Conservation (phyloP, 1,140 invertebrate genomes). For the Leucophenga varia region DNA sequence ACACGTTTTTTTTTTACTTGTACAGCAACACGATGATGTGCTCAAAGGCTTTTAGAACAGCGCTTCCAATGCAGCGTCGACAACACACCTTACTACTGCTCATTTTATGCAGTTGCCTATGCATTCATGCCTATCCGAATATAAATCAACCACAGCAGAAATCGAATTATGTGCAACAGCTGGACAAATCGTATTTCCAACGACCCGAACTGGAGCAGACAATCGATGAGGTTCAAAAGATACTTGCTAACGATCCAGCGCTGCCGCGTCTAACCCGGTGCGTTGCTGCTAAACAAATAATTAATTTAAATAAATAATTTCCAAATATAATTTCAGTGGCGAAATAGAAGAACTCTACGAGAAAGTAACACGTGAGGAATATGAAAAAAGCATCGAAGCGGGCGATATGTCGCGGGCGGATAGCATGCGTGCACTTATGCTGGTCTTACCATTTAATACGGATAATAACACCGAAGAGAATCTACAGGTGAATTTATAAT, state of each 20-base stretch:
- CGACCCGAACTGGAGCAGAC: constrained; percentile 56
- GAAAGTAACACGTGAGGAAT: constrained; percentile 60
- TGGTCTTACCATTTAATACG: constrained; percentile 61
- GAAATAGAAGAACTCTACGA: constrained; percentile 62
- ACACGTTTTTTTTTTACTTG: too few species aligned
- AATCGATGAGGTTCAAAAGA: constrained; percentile 62
- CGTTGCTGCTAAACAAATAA: constrained; percentile 8
- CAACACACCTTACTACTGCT: too few species aligned
- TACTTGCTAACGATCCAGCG: constrained; percentile 58
- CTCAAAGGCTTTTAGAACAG: too few species aligned
- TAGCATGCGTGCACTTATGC: constrained; percentile 61
- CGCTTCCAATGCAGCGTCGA: too few species aligned
- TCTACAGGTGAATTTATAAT: constrained; percentile 28
- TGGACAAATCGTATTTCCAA: constrained; percentile 46
- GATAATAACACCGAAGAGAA: constrained; percentile 56
- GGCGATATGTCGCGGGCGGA: constrained; percentile 57
- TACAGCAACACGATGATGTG: too few species aligned
- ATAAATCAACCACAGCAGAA: too few species aligned
- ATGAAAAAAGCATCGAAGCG: constrained; percentile 46
- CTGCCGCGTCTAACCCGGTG: constrained; percentile 59
- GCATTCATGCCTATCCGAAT: too few species aligned
- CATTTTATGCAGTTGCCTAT: too few species aligned
- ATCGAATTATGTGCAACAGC: constrained; percentile 29
- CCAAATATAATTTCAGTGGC: constrained; percentile 29
- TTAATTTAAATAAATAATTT: not conserved